These are phyloP conservation scores for Diprion similis DNA, from an alignment of 1,140 invertebrate species.

Conservation along the genomic window DNA sequence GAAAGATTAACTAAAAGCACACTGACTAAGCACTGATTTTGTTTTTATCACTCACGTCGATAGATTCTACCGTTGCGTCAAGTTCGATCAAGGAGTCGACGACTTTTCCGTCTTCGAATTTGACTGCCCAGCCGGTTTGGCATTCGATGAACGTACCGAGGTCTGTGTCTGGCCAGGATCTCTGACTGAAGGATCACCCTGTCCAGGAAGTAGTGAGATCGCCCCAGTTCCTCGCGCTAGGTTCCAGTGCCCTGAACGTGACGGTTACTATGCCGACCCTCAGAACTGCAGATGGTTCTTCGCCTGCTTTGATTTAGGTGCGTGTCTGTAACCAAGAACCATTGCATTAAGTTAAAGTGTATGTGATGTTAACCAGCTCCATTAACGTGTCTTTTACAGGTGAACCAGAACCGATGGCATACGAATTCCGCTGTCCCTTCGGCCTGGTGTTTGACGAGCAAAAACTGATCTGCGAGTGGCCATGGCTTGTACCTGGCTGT, in stretches of 20 bases:
- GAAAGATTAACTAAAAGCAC: neutral
- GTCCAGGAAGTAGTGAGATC: constrained; percentile 77
- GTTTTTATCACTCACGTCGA: neutral
- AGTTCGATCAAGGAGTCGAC: constrained; percentile 76
- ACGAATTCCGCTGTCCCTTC: constrained; percentile 85
- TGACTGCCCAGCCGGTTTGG: constrained; percentile 81
- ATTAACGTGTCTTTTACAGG: constrained; percentile 33
- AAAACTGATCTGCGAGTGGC: constrained; percentile 80
- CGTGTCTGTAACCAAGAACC: neutral
- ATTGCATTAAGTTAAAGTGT: neutral
- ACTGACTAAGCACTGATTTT: neutral
- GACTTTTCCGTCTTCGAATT: constrained; percentile 85
- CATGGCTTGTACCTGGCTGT: constrained; percentile 78
- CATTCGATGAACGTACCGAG: constrained; percentile 79
- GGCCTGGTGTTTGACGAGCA: constrained; percentile 80
- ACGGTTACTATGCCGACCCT: constrained; percentile 79
- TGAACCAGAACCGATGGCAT: constrained; percentile 66
- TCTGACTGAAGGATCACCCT: constrained; percentile 72
- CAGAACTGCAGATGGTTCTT: constrained; percentile 89
- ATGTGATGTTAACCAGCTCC: neutral
- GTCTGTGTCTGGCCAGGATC: constrained; percentile 86
- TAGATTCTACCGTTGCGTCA: constrained; percentile 84
- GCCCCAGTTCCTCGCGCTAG: constrained; percentile 71
- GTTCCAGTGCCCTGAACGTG: constrained; percentile 68
- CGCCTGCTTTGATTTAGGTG: constrained; percentile 79